Evolutionary conservation across 2,113 vertebrate genomes (phyloP), one percentile per base, ranked within the genome.

Genomic region (Toxotes jaculatrix): DNA sequence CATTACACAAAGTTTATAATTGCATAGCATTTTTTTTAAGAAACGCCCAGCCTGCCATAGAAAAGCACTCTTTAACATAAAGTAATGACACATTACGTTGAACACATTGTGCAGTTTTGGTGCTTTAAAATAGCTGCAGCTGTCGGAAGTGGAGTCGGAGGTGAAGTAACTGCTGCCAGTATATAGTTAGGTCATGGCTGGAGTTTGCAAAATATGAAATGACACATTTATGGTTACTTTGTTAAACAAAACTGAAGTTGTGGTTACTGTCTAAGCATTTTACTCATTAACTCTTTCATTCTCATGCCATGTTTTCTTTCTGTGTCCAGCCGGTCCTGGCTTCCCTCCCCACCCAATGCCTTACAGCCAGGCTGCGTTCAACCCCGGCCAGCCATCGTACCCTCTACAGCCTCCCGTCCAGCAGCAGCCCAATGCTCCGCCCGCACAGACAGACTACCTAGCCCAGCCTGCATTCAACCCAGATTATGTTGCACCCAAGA

Each of bases 401-500:
- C 94, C 94, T 31, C 43, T 83, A 1, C 93, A 94, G 1, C 94
- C 94, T 11, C 88, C 91, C 0, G 43, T 2, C 45, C 74, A 76
- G 49, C 79, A 76, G 1, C 71, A 83, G 59, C 57, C 87, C 32
- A 77, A 31, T 13, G 51, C 74, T 72, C 68, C 36, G 3, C 31
- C 49, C 2, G 9, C 87, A 0, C 55, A 64, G 1, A 0, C 7
- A 2, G 89, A 91, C 83, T 93, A 74, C 87, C 45, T 84, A 0
- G 5, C 45, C 31, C 93, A 94, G 56, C 94, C 93, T 1, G 96
- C 98, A 1, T 99, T 96, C 93, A 98, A 99, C 90, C 98, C 98
- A 1, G 95, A 95, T 23, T 99, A 91, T n/a, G 7, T 96, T 89
- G 88, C 94, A 60, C 94, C 95, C 21, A 95, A 95, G 91, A 89